Base-by-base conservation (phyloP, 2,888 invertebrate genomes). In the Calephelis perditalis region DNA sequence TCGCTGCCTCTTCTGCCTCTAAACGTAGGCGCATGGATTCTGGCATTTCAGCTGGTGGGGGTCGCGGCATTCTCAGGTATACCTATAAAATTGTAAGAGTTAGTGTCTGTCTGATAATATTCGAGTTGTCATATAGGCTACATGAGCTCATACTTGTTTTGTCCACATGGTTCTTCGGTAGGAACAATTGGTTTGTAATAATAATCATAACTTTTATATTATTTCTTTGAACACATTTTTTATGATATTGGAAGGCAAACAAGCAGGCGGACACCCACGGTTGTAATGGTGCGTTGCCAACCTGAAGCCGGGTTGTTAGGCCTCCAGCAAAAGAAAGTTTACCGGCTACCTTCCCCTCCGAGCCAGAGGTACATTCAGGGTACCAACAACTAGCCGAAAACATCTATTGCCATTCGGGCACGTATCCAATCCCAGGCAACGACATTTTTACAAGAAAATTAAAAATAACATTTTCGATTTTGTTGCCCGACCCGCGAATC, bases 31-130 rank as follows among this genome's bases (percentile, higher is more conserved):
- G 96, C 77, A 98, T 92, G 11, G 96, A 96, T 81, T 96, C 98
- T 12, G 98, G 98, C 98, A 98, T 98, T 87, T 96, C 95, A 73
- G 98, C 97, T 76, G 98, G 98, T 79, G 99, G 98, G 65, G 98
- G 98, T 72, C 99, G 94, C 63, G 98, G 99, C 92, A 99, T 95
- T 68, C 94, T 92, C 69, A 96, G 92, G 73, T 90, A 92, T 1
- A 94, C 93, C 92, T 92, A 74, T 0, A 56, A n/a, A 40, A 9
- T 47, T 46, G 11, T 45, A n/a, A 46, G 44, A 26, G n/a, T 36
- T 40, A 36, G 11, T 40, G 1, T 40, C 40, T 40, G 40, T 8
- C 40, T 5, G 40, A 7, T 40, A 5, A 5, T 2, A 7, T 40
- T 1, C 8, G 5, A 8, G 40, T 40, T 40, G 8, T 43, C 0